phyloP scores from a whole-genome alignment of 2,797 vertebrate genomes.

The Pseudochromis fuscus region DNA sequence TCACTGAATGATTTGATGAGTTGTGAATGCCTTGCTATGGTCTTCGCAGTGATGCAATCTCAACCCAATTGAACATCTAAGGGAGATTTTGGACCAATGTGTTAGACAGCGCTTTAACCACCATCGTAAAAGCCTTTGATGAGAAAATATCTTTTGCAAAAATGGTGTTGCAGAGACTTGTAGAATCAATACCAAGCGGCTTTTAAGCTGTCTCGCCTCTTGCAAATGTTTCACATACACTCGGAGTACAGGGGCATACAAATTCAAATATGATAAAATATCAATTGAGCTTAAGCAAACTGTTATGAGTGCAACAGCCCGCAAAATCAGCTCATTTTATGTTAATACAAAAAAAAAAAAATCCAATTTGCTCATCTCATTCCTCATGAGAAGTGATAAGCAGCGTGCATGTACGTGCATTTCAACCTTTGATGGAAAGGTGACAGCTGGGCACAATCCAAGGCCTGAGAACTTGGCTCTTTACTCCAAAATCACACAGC shows the following conservation, averaged over 20 bases:
- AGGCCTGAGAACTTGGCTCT: constrained; percentile 45
- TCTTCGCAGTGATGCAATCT: too few species aligned
- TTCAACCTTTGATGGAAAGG: constrained; percentile 61
- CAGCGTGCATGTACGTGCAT: constrained; percentile 1
- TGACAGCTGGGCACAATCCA: constrained; percentile 60
- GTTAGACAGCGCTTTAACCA: too few species aligned
- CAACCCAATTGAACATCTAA: too few species aligned
- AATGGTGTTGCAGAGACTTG: too few species aligned
- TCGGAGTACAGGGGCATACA: constrained; percentile 2
- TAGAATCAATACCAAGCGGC: too few species aligned
- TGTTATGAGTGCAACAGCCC: constrained; percentile 45
- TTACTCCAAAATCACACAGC: constrained; percentile 64
- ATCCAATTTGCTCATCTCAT: constrained; percentile 59
- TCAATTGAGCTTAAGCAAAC: constrained; percentile 51
- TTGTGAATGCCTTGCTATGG: too few species aligned
- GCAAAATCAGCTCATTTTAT: constrained; percentile 65
- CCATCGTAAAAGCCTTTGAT: too few species aligned
- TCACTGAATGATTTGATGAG: too few species aligned
- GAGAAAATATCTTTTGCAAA: too few species aligned
- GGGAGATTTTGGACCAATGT: too few species aligned
- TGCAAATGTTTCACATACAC: constrained; percentile 32
- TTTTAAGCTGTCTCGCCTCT: too few species aligned
- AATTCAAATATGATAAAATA: constrained; percentile 45
- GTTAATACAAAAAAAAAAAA: constrained; percentile 52
- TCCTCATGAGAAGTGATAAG: constrained; percentile 65